phyloP scores from a whole-genome alignment of 2,113 vertebrate genomes.

The Xiphophorus couchianus region DNA sequence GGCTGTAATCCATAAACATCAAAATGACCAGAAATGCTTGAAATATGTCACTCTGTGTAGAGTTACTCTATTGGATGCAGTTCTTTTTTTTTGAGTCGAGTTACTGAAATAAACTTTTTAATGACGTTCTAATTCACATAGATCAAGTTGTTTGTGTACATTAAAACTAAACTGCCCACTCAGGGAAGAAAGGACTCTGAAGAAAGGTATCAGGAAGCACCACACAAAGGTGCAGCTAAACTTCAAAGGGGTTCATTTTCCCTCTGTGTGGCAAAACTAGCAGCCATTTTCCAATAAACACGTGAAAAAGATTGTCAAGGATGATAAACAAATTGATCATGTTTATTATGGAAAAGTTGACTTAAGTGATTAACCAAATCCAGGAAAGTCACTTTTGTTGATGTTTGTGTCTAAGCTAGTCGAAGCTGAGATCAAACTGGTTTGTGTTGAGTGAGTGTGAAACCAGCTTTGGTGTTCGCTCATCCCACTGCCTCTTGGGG shows the following conservation, averaged over 20 bases:
- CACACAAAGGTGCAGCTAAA: too few relatives aligned
- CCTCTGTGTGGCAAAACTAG: background rate
- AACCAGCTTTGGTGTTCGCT: slow-evolving; percentile 28
- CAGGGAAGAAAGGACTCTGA: background rate
- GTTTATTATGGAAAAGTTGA: background rate
- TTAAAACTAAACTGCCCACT: background rate
- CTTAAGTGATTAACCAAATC: background rate
- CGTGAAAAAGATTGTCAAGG: background rate
- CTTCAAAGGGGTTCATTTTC: background rate
- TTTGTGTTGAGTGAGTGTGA: slow-evolving; percentile 33
- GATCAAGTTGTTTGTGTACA: background rate
- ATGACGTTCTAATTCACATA: background rate
- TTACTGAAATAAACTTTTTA: too few relatives aligned
- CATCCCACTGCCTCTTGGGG: slow-evolving; percentile 32
- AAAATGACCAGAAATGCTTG: too few relatives aligned
- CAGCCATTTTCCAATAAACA: background rate
- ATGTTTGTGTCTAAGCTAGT: background rate
- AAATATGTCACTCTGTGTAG: too few relatives aligned
- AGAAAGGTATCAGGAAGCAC: background rate
- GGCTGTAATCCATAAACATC: too few relatives aligned
- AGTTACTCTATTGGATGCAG: too few relatives aligned
- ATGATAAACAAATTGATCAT: background rate
- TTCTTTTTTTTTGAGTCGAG: too few relatives aligned
- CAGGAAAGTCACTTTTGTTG: background rate
- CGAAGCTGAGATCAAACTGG: background rate